Conservation (phyloP, 1,140 invertebrate species). For the Zeugodacus cucurbitae region DNA sequence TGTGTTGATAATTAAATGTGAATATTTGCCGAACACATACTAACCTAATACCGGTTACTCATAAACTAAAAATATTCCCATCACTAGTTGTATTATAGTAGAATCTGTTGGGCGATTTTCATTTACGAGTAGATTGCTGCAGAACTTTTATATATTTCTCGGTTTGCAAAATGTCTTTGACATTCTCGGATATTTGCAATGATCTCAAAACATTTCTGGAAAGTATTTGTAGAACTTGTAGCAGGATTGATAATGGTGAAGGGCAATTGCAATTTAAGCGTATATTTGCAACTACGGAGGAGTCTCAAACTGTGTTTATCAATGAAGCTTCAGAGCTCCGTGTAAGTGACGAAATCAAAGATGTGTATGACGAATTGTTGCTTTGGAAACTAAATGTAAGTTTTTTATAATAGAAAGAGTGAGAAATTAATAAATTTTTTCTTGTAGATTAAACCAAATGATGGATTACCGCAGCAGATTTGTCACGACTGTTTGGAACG, state of each 20-base stretch:
- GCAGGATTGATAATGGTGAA: constrained; percentile 39
- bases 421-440: background rate
- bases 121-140: background rate
- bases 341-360: constrained; percentile 28
- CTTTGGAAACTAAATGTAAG: constrained; percentile 45
- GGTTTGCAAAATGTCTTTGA: background rate
- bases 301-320: background rate
- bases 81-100: background rate
- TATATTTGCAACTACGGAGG: background rate
- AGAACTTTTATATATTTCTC: background rate
- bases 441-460: constrained; percentile 44
- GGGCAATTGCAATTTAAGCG: constrained; percentile 30
- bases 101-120: background rate
- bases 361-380: constrained; percentile 41
- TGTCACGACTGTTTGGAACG: constrained; percentile 43
- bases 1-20: background rate
- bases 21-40: background rate
- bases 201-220: constrained; percentile 43
- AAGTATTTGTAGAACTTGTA: constrained; percentile 43
- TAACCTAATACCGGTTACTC: background rate
- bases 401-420: background rate
- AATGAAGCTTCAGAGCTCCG: background rate
- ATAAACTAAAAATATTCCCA: background rate
- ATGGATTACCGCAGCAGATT: constrained; percentile 45
- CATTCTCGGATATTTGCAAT: constrained; percentile 40